Conservation (phyloP, 1,140 invertebrate genomes). For the Propsilocerus akamusi region DNA sequence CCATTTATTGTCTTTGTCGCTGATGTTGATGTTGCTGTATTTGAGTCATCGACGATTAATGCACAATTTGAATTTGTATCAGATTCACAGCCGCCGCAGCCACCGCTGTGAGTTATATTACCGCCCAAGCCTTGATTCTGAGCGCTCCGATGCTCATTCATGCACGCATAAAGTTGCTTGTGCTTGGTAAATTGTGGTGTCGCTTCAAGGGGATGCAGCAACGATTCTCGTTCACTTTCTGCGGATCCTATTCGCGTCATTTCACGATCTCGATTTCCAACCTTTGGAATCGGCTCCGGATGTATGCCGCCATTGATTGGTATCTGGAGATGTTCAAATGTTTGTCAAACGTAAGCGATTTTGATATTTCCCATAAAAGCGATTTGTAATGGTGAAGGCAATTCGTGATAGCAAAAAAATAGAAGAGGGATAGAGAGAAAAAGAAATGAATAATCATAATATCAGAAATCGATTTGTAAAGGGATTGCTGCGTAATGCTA, state of each 20-base stretch:
- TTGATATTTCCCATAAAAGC: too few relatives aligned
- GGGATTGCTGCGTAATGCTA: neutral
- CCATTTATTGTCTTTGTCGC: constrained; percentile 30
- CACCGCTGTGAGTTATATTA: constrained; percentile 27
- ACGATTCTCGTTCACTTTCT: constrained; percentile 31
- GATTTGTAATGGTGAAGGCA: neutral
- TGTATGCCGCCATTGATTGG: constrained; percentile 23
- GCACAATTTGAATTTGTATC: constrained; percentile 44
- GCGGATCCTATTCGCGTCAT: constrained; percentile 25
- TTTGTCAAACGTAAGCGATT: too few relatives aligned
- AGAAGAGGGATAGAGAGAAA: neutral
- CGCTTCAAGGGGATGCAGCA: constrained; percentile 26
- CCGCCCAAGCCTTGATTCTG: constrained; percentile 26
- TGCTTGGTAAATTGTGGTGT: constrained; percentile 16
- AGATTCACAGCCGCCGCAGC: constrained; percentile 31
- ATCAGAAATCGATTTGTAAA: neutral
- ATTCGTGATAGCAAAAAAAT: neutral
- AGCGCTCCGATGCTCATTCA: constrained; percentile 14
- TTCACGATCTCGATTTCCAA: constrained; percentile 27
- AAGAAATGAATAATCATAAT: neutral
- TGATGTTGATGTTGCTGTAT: constrained; percentile 24
- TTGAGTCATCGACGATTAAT: constrained; percentile 29
- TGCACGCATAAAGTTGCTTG: constrained; percentile 18
- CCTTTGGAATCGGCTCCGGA: constrained; percentile 22
- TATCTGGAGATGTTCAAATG: constrained; percentile 6